Percentiles rank a stretch among this genome's conserved stretches.
phyloP scores from a whole-genome alignment of 2,113 vertebrate genomes.

The Paramormyrops kingsleyae region DNA sequence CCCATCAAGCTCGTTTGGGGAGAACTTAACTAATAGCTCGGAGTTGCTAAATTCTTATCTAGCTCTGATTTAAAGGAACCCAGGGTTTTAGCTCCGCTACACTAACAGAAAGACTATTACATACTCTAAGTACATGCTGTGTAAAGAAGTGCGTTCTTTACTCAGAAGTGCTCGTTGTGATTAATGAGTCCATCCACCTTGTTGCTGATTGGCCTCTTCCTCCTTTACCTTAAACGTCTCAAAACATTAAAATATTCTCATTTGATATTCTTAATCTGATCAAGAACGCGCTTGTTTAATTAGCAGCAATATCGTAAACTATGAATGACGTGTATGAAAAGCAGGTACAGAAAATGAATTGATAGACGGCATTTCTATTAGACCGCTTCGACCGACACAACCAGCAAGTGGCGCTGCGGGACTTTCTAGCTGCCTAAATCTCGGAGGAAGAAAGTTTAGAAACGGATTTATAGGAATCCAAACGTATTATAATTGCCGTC shows the following conservation, averaged over 20 bases:
- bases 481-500: neutral
- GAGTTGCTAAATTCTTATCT: too few relatives aligned
- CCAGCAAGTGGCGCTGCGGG: conserved; percentile 1
- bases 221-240: neutral
- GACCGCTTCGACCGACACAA: neutral
- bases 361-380: neutral
- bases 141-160: too few relatives aligned
- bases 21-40: too few relatives aligned
- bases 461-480: neutral
- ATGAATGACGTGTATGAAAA: neutral
- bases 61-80: too few relatives aligned
- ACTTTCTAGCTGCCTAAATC: neutral
- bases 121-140: too few relatives aligned
- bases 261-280: neutral
- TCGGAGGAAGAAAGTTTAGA: neutral
- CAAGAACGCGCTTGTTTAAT: neutral
- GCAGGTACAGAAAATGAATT: neutral
- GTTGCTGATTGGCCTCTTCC: neutral
- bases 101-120: too few relatives aligned
- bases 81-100: too few relatives aligned
- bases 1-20: too few relatives aligned
- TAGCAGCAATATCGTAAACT: neutral
- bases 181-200: neutral
- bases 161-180: neutral
- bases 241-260: neutral